These are phyloP conservation scores for Lycorma delicatula DNA, from an alignment of 1,140 invertebrate species.

Conservation along the genomic window DNA sequence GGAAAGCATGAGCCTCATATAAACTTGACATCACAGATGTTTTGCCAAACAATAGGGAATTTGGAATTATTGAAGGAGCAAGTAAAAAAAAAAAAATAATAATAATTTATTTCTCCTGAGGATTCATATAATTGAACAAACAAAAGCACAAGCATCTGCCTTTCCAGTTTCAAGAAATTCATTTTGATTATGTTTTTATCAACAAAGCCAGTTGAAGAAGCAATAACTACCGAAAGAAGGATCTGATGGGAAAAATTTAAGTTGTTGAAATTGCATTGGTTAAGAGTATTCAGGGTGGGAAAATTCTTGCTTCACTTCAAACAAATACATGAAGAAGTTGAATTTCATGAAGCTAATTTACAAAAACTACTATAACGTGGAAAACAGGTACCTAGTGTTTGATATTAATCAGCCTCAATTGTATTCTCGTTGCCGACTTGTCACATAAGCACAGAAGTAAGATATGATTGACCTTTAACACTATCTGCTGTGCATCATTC, in stretches of 20 bases:
- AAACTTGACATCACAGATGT: too few species aligned
- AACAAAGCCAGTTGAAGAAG: not conserved
- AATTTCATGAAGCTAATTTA: not conserved
- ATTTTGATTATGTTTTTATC: not conserved
- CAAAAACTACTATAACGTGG: not conserved
- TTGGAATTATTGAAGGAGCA: conserved; percentile 16
- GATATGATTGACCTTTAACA: not conserved
- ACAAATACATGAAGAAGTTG: too few species aligned
- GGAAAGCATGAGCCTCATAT: too few species aligned
- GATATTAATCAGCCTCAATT: not conserved
- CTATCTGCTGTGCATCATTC: not conserved
- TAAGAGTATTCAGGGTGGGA: not conserved
- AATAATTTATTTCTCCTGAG: not conserved
- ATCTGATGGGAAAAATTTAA: not conserved
- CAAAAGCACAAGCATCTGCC: not conserved
- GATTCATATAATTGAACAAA: not conserved
- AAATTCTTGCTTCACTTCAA: not conserved
- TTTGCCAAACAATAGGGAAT: conserved; percentile 17
- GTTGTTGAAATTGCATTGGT: not conserved
- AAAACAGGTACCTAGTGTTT: not conserved
- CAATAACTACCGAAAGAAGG: not conserved
- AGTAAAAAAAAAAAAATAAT: conserved; percentile 13
- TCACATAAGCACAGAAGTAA: not conserved
- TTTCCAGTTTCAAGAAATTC: not conserved
- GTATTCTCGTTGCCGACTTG: not conserved